phyloP scores from a whole-genome alignment of 2,888 invertebrate species.

The Tipula vernalis region DNA sequence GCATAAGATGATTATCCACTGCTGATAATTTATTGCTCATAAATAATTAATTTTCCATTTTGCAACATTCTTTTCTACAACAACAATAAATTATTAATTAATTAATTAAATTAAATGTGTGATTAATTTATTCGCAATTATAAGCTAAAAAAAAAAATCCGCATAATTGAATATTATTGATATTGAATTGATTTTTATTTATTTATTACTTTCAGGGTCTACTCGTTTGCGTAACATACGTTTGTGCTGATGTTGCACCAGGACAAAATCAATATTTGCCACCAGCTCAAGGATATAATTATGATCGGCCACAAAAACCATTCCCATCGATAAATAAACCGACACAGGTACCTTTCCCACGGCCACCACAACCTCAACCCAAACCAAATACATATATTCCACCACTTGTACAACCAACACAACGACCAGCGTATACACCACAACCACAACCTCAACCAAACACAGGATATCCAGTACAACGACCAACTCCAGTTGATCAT shows the following conservation, averaged over 20 bases:
- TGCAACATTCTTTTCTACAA: neutral
- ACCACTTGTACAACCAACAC: slow-evolving; percentile 8
- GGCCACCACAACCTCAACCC: slow-evolving; percentile 11
- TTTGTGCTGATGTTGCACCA: slow-evolving; percentile 35
- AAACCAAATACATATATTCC: slow-evolving; percentile 9
- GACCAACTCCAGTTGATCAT: slow-evolving; percentile 16
- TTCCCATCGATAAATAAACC: slow-evolving; percentile 19
- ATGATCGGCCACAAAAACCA: slow-evolving; percentile 46
- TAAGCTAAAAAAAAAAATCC: neutral
- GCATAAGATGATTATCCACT: neutral
- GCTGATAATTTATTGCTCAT: neutral
- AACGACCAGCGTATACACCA: neutral
- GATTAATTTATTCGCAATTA: neutral
- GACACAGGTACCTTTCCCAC: slow-evolving; percentile 14
- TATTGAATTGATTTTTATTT: neutral
- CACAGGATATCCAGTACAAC: slow-evolving; percentile 21
- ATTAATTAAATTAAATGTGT: neutral
- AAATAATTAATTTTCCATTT: neutral
- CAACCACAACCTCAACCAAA: neutral
- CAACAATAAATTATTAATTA: neutral
- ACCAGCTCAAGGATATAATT: slow-evolving; percentile 58
- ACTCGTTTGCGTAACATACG: slow-evolving; percentile 24
- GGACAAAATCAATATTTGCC: slow-evolving; percentile 67
- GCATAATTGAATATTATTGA: neutral
- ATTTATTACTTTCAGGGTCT: slow-evolving; percentile 25